Conservation (phyloP, 2,888 invertebrate genomes). For the Didymodactylos carnosus region DNA sequence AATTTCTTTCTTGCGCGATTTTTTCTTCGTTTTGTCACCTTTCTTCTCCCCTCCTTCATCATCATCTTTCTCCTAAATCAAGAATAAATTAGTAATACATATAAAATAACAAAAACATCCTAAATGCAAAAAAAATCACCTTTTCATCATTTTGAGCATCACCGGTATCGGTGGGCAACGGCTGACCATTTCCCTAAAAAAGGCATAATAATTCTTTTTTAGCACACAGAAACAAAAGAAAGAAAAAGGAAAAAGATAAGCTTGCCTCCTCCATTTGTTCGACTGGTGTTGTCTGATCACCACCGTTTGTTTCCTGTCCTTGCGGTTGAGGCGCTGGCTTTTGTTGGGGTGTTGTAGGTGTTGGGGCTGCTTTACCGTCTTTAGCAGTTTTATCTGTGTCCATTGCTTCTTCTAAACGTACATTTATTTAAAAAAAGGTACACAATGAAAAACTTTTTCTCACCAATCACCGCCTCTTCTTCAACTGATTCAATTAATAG, state of each 20-base stretch:
- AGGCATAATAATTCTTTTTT: too few species aligned
- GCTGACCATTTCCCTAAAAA: too few species aligned
- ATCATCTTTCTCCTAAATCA: neutral
- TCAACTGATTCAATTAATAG: slow-evolving; percentile 40
- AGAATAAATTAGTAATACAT: too few species aligned
- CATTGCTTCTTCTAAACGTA: slow-evolving; percentile 26
- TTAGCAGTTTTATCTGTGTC: slow-evolving; percentile 20
- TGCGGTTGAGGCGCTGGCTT: too few species aligned
- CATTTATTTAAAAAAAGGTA: too few species aligned
- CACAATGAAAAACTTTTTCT: neutral
- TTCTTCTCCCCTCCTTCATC: slow-evolving; percentile 20
- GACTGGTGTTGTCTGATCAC: neutral
- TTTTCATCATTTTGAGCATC: neutral
- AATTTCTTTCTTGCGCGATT: slow-evolving; percentile 49
- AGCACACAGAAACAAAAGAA: neutral
- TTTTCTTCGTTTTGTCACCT: slow-evolving; percentile 10
- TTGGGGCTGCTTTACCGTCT: slow-evolving; percentile 13
- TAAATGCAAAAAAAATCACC: neutral
- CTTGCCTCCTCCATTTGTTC: neutral
- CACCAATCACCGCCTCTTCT: neutral
- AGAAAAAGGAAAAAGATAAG: neutral
- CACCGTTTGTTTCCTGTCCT: neutral
- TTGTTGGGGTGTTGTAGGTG: slow-evolving; percentile 3
- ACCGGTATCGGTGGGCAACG: neutral
- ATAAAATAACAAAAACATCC: too few species aligned